These are phyloP conservation scores for Heptranchias perlo DNA, from an alignment of 2,113 vertebrate species.

Conservation along the genomic window DNA sequence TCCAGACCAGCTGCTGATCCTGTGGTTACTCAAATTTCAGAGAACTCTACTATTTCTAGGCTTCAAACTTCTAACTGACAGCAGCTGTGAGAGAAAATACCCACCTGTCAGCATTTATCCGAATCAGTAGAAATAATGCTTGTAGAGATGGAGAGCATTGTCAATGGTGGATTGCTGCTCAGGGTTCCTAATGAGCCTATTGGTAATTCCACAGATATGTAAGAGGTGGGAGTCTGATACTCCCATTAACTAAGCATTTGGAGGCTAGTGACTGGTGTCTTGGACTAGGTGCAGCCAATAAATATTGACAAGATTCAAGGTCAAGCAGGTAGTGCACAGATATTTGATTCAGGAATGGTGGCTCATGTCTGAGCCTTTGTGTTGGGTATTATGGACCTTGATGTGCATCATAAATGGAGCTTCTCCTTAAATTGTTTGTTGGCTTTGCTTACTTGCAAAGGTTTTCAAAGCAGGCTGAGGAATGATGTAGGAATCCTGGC, in stretches of 20 bases:
- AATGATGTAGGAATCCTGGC: neutral
- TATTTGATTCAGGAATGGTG: neutral
- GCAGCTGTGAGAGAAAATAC: neutral
- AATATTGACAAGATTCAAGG: neutral
- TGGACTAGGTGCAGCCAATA: neutral
- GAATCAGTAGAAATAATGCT: neutral
- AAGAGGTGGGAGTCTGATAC: neutral
- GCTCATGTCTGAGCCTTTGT: neutral
- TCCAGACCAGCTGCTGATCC: neutral
- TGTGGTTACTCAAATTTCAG: constrained; percentile 23
- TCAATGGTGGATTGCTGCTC: neutral
- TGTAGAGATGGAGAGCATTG: neutral
- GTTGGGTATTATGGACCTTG: neutral
- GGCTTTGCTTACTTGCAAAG: neutral
- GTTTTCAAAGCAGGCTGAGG: neutral
- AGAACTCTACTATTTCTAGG: neutral
- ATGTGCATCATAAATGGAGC: neutral
- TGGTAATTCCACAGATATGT: neutral
- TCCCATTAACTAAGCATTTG: neutral
- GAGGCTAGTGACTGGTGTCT: neutral
- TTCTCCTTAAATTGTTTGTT: neutral
- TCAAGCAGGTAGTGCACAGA: no score
- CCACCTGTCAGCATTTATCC: neutral
- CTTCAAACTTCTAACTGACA: neutral
- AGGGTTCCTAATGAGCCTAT: neutral